Evolutionary conservation across 2,888 invertebrate genomes (phyloP).

Genomic region (Ariolimax columbianus): DNA sequence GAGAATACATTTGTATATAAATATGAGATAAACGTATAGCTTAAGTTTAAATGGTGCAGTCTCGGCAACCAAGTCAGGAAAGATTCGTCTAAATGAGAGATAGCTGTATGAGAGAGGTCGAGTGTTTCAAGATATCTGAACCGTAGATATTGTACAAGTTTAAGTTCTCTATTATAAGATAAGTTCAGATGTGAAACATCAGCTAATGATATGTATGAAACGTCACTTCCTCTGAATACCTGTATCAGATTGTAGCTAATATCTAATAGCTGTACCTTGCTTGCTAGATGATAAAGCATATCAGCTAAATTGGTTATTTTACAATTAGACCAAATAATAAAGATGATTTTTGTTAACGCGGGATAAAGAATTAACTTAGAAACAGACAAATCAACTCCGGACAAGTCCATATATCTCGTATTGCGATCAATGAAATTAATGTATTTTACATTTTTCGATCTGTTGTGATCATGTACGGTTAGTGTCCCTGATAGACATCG

Average conservation of each 20-base stretch:
- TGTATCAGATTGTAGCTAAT: slow-evolving; percentile 6
- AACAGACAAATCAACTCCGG: background rate
- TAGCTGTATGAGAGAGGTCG: slow-evolving; percentile 32
- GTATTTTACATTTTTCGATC: background rate
- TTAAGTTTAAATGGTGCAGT: background rate
- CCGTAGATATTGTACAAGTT: background rate
- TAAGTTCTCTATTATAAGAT: background rate
- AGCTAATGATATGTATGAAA: background rate
- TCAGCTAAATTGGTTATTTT: background rate
- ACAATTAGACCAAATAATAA: background rate
- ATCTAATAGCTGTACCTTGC: background rate
- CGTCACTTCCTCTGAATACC: background rate
- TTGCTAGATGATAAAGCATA: background rate
- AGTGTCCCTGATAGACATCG: background rate
- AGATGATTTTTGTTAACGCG: background rate
- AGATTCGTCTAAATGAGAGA: background rate
- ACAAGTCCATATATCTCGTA: slow-evolving; percentile 1
- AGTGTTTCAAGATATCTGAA: background rate
- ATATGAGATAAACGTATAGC: background rate
- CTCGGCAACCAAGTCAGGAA: background rate
- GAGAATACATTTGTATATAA: background rate
- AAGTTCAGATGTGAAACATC: background rate
- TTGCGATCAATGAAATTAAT: background rate
- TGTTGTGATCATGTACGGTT: background rate
- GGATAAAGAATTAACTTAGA: background rate